A percentile compares a stretch with the other conserved stretches of the same genome.
Evolutionary conservation across 2,797 vertebrate genomes (phyloP).

Genomic region (Selene dorsalis): DNA sequence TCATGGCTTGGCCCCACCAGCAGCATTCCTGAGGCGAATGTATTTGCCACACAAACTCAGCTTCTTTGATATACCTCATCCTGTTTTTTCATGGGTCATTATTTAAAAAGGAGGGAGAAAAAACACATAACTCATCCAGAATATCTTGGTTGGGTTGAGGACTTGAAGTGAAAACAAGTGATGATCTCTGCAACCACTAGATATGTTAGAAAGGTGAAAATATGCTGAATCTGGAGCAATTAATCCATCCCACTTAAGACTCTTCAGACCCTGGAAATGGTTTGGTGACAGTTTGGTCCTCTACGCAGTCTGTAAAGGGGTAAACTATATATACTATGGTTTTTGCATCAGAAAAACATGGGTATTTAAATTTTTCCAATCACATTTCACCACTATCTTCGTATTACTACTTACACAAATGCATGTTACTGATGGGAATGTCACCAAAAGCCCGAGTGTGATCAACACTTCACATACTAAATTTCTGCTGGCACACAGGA

Average conservation of each 20-base stretch:
- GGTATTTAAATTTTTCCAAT: not conserved
- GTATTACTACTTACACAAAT: conserved; percentile 15
- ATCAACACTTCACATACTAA: conserved; percentile 2
- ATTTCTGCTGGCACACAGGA: not conserved
- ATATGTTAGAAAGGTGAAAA: conserved; percentile 18
- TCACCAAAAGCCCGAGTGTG: not conserved
- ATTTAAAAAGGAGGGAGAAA: conserved; percentile 44
- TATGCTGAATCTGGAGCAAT: not conserved
- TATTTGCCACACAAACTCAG: conserved; percentile 67
- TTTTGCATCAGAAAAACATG: not conserved
- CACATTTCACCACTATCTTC: not conserved
- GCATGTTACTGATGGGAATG: not conserved
- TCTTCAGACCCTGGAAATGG: not conserved
- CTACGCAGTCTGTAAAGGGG: not conserved
- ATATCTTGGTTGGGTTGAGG: conserved; percentile 45
- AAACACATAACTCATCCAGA: conserved; percentile 32
- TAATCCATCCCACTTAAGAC: not conserved
- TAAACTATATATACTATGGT: conserved; percentile 1
- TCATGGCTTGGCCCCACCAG: conserved; percentile 69
- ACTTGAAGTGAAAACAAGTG: conserved; percentile 35
- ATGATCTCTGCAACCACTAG: conserved; percentile 27
- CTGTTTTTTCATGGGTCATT: conserved; percentile 74
- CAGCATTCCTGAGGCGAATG: conserved; percentile 65
- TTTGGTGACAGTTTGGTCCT: not conserved
- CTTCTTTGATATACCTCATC: conserved; percentile 74